These are phyloP conservation scores for Drosophila virilis DNA, from an alignment of 1,140 invertebrate species.

Conservation along the genomic window DNA sequence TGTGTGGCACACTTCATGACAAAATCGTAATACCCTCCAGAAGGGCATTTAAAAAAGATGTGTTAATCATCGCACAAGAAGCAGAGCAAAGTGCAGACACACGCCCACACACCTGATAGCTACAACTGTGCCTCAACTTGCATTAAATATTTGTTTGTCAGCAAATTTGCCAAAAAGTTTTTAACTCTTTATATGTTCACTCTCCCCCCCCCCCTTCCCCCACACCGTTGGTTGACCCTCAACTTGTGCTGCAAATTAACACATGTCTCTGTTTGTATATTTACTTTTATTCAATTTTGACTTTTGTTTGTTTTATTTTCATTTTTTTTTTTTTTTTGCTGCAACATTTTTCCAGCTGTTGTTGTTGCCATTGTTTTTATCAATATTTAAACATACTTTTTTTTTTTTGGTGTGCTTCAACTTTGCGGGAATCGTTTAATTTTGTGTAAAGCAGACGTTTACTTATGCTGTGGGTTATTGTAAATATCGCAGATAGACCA, in stretches of 20 bases:
- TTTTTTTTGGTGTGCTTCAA: constrained; percentile 8
- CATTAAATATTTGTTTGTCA: constrained; percentile 76
- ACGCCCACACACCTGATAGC: constrained; percentile 22
- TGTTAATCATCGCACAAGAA: constrained; percentile 70
- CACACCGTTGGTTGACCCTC: background rate
- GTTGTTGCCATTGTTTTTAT: constrained; percentile 61
- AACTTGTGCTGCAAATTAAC: constrained; percentile 55
- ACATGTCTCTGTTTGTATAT: constrained; percentile 59
- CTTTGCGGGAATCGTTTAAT: background rate
- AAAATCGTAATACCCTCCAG: too few relatives aligned
- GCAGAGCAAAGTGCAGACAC: constrained; percentile 10
- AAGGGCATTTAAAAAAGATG: constrained; percentile 33
- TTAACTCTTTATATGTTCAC: constrained; percentile 4
- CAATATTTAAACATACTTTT: constrained; percentile 65
- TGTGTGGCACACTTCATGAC: too few relatives aligned
- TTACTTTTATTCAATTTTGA: constrained; percentile 1
- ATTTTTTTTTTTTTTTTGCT: constrained; percentile 29
- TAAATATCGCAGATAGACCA: background rate
- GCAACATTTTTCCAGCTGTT: constrained; percentile 58
- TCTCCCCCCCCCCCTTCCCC: background rate
- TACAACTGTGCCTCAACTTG: constrained; percentile 43
- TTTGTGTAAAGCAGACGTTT: background rate
- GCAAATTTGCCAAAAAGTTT: constrained; percentile 63
- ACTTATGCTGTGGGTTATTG: background rate
- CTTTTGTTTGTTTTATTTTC: constrained; percentile 34